Percentiles rank a stretch among this genome's conserved stretches.
These are phyloP conservation scores for Cygnus atratus DNA, from an alignment of 2,113 vertebrate genomes.

Conservation along the genomic window DNA sequence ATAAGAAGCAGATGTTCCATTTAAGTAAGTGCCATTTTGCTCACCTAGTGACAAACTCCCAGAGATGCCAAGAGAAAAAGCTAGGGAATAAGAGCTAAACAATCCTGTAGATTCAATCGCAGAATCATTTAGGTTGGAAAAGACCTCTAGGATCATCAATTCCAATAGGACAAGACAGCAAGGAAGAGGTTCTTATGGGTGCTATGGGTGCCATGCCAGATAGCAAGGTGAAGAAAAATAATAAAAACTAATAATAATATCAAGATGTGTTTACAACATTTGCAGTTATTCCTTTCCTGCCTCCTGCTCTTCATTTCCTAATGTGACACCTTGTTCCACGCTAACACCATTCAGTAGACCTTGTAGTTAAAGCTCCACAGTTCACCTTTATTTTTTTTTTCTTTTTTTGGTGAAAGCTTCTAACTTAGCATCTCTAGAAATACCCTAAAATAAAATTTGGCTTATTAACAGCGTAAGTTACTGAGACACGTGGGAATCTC, in stretches of 20 bases:
- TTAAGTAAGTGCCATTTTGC: constrained; percentile 13
- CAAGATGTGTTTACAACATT: neutral
- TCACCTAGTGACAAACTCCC: constrained; percentile 13
- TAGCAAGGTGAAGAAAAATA: neutral
- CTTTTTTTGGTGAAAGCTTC: neutral
- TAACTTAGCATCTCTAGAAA: neutral
- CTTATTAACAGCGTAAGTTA: neutral
- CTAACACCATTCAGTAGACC: neutral
- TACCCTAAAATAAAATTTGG: too few relatives aligned
- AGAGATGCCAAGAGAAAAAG: constrained; percentile 37
- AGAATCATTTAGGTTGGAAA: too few relatives aligned
- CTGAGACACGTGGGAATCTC: neutral
- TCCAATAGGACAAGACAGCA: neutral
- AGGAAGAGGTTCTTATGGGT: neutral
- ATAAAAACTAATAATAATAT: neutral
- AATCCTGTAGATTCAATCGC: neutral
- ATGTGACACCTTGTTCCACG: neutral
- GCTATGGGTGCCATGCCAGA: neutral
- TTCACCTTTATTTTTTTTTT: neutral
- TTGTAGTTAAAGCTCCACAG: neutral
- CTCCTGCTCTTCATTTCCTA: neutral
- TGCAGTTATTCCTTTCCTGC: neutral
- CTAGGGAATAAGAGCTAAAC: constrained; percentile 11
- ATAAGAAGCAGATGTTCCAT: constrained; percentile 39
- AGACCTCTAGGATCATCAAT: too few relatives aligned